Base-by-base conservation (phyloP, 2,113 vertebrate species). In the Lota lota region DNA sequence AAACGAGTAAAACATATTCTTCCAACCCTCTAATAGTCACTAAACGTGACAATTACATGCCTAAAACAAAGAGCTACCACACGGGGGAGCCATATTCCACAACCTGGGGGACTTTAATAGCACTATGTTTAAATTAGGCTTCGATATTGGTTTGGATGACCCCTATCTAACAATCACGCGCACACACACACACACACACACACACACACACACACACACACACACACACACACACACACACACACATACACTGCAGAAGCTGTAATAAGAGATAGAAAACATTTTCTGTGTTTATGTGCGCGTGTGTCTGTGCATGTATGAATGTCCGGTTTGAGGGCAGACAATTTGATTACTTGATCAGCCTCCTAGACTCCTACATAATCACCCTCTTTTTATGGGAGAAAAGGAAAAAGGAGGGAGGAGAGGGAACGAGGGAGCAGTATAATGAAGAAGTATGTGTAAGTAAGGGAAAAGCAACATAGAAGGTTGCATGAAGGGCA, bases 11-110 rank as follows among this genome's bases (percentile, higher is more conserved):
- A 33, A 33, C 28, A 33, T 33, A 47, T 47, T 14, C 10, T 47
- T 10, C 0, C 40, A 47, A 47, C 40, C 40, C 40, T 47, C 8
- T 47, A 14, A 33, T 33, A 8, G 12, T 47, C 2, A 47, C n/a
- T n/a, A 12, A 47, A 47, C 40, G 40, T 47, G 40, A 10, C 40
- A 47, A 47, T 47, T 2, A 11, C 40, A 47, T 14, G 59, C 12
- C 33, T 50, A 11, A 19, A 56, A 5, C 19, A 2, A 1, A 64
- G 12, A 16, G 10, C 1, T 8, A 51, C 78, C 88, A 87, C 72
- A 66, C 1, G 82, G 21, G 66, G 84, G 83, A 22, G 61, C 77
- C 83, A 61, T 57, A 63, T 63, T 61, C 86, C 74, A 76, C 53
- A 54, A 2, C 28, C 62, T 79, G 6, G 63, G 16, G 57, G 53